phyloP scores from a whole-genome alignment of 2,797 vertebrate species.

The Varecia variegata region DNA sequence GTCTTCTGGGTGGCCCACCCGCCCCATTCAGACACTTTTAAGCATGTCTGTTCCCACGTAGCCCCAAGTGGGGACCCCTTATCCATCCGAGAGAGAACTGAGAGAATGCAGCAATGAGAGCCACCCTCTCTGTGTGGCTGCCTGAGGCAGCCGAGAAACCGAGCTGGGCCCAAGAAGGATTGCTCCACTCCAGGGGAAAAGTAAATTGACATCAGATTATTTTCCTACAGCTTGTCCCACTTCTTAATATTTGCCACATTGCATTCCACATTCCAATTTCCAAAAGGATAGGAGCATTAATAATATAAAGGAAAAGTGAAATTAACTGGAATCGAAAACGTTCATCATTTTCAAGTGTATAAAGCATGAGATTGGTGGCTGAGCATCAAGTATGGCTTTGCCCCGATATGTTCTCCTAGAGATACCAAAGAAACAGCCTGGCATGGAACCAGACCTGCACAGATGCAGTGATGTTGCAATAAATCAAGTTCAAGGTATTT shows the following conservation, averaged over 20 bases:
- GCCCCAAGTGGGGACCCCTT: neutral
- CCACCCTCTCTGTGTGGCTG: neutral
- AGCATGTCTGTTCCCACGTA: neutral
- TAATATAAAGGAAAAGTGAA: constrained; percentile 40
- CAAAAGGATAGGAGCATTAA: neutral
- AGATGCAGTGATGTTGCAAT: neutral
- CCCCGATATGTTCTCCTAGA: neutral
- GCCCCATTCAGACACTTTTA: neutral
- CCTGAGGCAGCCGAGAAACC: neutral
- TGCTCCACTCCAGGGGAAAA: constrained; percentile 47
- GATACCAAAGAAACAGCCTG: neutral
- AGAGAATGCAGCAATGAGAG: neutral
- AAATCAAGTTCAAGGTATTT: constrained; percentile 7
- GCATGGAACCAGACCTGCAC: neutral
- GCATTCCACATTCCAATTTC: constrained; percentile 31
- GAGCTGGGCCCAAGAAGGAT: neutral
- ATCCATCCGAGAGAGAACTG: neutral
- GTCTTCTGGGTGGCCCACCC: neutral
- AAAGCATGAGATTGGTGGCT: constrained; percentile 16
- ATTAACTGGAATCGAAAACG: neutral
- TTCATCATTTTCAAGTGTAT: neutral
- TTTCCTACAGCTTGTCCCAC: constrained; percentile 65
- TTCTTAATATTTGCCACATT: constrained; percentile 58
- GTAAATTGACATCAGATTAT: constrained; percentile 67
- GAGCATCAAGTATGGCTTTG: neutral